Evolutionary conservation across 1,140 invertebrate genomes (phyloP).

Genomic region (Chironomus tepperi): DNA sequence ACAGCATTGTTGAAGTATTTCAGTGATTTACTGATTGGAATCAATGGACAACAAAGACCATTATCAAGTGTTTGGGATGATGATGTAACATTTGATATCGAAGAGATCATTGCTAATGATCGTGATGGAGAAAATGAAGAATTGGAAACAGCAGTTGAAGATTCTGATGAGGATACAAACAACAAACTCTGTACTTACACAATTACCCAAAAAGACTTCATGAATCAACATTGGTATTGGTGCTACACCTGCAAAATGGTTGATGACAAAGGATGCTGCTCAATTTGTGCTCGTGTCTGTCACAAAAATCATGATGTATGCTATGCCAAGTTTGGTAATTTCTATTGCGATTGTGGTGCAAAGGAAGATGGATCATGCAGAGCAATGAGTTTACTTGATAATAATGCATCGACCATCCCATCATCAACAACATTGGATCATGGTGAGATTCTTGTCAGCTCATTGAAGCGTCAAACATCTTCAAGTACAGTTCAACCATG

Average conservation of each 20-base stretch:
- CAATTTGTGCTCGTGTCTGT: slow-evolving; percentile 93
- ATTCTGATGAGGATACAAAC: slow-evolving; percentile 91
- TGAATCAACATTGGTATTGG: slow-evolving; percentile 97
- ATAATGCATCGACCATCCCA: background rate
- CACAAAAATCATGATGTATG: slow-evolving; percentile 94
- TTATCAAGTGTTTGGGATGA: slow-evolving; percentile 70
- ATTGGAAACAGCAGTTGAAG: slow-evolving; percentile 84
- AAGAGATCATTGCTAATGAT: slow-evolving; percentile 62
- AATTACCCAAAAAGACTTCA: slow-evolving; percentile 94
- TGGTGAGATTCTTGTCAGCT: slow-evolving; percentile 23
- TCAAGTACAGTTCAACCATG: slow-evolving; percentile 29
- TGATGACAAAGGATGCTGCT: slow-evolving; percentile 94
- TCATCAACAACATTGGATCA: background rate
- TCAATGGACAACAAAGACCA: slow-evolving; percentile 45
- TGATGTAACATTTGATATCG: slow-evolving; percentile 62
- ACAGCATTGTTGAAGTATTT: slow-evolving; percentile 41
- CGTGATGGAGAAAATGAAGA: slow-evolving; percentile 79
- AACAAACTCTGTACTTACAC: slow-evolving; percentile 96
- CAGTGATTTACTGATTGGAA: slow-evolving; percentile 43
- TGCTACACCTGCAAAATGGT: slow-evolving; percentile 98
- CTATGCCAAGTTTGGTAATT: slow-evolving; percentile 96
- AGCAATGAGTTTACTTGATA: slow-evolving; percentile 29
- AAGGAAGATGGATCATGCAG: slow-evolving; percentile 73
- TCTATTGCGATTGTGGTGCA: slow-evolving; percentile 98
- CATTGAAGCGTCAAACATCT: slow-evolving; percentile 26